Evolutionary conservation across 2,797 vertebrate species (phyloP).

Genomic region (Sebastes minor): DNA sequence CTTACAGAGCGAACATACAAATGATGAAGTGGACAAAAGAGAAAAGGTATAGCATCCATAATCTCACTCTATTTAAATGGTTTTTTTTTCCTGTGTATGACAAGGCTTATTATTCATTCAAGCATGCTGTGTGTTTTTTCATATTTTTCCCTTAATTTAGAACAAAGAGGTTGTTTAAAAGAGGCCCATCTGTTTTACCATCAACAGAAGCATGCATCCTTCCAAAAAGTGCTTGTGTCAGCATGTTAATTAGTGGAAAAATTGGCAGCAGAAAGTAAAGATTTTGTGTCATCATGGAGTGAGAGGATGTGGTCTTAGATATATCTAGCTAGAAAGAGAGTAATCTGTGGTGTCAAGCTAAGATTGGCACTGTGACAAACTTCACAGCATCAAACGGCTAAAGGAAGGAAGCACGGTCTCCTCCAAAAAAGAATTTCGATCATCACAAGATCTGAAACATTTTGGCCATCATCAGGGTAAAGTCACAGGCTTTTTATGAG

Average conservation of each 20-base stretch:
- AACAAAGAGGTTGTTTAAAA: constrained; percentile 1
- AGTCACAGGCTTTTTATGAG: constrained; percentile 29
- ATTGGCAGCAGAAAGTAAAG: background rate
- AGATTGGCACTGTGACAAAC: background rate
- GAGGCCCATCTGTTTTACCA: constrained; percentile 10
- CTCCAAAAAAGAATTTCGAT: background rate
- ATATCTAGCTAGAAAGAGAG: background rate
- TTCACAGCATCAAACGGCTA: background rate
- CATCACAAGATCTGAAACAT: background rate
- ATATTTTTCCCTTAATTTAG: constrained; percentile 4
- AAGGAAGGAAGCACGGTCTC: constrained; percentile 1
- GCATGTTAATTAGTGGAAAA: background rate
- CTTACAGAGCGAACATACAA: constrained; percentile 12
- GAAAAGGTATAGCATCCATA: background rate
- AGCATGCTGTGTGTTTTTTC: background rate
- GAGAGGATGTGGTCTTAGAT: background rate
- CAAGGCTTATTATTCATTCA: background rate
- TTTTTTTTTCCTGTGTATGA: background rate
- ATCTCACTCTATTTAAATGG: background rate
- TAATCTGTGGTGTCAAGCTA: background rate
- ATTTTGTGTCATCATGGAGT: background rate
- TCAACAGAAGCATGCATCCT: background rate
- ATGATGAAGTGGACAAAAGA: constrained; percentile 5
- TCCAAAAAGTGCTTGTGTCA: constrained; percentile 15
- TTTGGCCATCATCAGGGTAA: constrained; percentile 10